Evolutionary conservation across 2,797 vertebrate genomes (phyloP).

Genomic region (Galaxias olidus): DNA sequence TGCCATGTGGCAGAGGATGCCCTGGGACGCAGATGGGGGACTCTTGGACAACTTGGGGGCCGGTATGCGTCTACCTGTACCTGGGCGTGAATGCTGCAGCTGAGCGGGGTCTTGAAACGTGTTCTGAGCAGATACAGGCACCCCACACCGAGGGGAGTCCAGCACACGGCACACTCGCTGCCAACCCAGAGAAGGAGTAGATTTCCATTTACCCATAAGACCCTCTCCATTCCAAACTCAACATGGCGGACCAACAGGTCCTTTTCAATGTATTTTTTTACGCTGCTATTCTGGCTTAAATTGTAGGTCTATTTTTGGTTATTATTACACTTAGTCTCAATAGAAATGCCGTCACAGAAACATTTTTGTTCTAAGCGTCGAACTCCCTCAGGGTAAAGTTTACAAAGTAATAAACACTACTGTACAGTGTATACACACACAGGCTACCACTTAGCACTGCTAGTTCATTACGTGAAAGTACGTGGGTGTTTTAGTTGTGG

Average conservation of each 20-base stretch:
- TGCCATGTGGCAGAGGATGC: conserved; percentile 81
- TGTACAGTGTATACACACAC: too few species aligned
- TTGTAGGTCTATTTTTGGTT: too few species aligned
- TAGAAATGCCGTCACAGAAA: too few species aligned
- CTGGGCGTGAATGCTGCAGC: conserved; percentile 78
- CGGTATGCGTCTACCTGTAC: conserved; percentile 71
- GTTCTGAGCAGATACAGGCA: conserved; percentile 80
- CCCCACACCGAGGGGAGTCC: conserved; percentile 60
- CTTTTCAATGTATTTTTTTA: background rate
- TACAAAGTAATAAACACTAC: too few species aligned
- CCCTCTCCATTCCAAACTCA: conserved; percentile 64
- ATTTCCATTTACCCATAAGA: conserved; percentile 69
- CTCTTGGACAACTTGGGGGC: conserved; percentile 79
- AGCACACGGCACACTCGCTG: conserved; percentile 52
- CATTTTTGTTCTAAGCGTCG: too few species aligned
- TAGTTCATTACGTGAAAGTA: too few species aligned
- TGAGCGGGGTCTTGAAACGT: conserved; percentile 71
- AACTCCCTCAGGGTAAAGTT: too few species aligned
- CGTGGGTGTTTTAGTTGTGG: too few species aligned
- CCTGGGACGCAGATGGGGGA: conserved; percentile 76
- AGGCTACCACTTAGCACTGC: too few species aligned
- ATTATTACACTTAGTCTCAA: too few species aligned
- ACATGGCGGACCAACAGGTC: conserved; percentile 43
- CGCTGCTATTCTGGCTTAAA: too few species aligned
- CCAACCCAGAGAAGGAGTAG: conserved; percentile 69